Evolutionary conservation across 2,113 vertebrate species (phyloP).

Genomic region (Tringa solitaria): DNA sequence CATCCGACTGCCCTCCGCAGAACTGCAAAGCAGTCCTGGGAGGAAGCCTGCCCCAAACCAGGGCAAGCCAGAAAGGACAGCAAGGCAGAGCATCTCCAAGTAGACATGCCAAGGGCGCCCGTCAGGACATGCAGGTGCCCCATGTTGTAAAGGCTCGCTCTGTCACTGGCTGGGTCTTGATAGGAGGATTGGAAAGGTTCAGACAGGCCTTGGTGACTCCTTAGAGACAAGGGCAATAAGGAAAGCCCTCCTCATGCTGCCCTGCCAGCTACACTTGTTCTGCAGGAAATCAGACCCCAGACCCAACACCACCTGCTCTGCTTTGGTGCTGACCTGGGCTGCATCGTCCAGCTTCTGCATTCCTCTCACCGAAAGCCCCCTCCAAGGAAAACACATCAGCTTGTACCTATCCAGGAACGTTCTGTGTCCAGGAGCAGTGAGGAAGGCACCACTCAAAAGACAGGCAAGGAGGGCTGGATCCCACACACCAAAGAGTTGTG

Average conservation of each 20-base stretch:
- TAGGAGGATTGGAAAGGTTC: neutral
- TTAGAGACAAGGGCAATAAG: neutral
- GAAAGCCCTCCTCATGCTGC: neutral
- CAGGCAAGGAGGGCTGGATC: neutral
- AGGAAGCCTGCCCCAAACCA: neutral
- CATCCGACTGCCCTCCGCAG: neutral
- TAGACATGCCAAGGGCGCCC: neutral
- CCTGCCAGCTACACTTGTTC: neutral
- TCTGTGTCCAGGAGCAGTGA: neutral
- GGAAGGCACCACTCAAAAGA: neutral
- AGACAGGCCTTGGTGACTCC: neutral
- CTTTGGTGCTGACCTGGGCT: neutral
- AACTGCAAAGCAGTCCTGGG: fast-evolving
- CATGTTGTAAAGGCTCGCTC: fast-evolving
- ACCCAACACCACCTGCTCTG: neutral
- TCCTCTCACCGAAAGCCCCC: neutral
- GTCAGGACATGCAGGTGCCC: neutral
- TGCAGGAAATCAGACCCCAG: neutral
- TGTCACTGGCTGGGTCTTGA: neutral
- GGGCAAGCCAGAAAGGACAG: neutral
- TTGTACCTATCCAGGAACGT: neutral
- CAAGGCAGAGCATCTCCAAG: neutral
- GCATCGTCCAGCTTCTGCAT: neutral
- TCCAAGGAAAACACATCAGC: neutral
- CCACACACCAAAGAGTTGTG: neutral